Evolutionary conservation across 2,797 vertebrate genomes (phyloP).

Genomic region (Thripadectes ignobilis): DNA sequence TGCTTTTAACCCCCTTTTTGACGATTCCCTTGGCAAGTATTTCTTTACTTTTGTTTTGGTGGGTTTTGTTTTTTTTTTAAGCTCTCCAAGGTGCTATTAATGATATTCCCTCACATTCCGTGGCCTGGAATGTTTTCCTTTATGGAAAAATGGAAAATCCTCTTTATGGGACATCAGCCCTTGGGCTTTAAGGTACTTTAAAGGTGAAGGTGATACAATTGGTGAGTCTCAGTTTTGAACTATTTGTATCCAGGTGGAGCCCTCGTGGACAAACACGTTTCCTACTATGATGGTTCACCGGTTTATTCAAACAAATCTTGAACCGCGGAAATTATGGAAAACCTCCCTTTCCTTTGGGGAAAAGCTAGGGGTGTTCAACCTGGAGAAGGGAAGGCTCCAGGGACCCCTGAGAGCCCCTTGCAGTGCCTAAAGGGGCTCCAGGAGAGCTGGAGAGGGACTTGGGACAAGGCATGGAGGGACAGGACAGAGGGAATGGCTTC

Average conservation of each 20-base stretch:
- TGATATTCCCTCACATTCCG: background rate
- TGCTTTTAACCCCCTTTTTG: background rate
- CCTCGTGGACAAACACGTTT: background rate
- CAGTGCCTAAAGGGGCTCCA: fast-evolving
- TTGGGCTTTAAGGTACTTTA: background rate
- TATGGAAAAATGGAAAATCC: background rate
- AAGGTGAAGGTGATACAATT: fast-evolving
- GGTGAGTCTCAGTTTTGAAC: background rate
- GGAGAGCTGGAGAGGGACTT: background rate
- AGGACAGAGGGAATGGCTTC: background rate
- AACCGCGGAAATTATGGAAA: background rate
- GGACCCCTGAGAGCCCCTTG: fast-evolving
- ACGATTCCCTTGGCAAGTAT: background rate
- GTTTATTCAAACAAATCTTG: background rate
- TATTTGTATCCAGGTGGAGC: background rate
- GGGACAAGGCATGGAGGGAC: background rate
- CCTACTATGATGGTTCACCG: fast-evolving
- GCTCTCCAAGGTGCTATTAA: background rate
- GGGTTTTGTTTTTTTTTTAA: background rate
- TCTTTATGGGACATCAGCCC: background rate
- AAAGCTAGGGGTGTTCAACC: background rate
- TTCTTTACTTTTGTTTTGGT: background rate
- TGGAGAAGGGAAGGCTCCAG: background rate
- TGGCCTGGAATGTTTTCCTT: background rate
- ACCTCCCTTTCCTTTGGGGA: fast-evolving